phyloP scores from a whole-genome alignment of 2,113 vertebrate species.

The Canis aureus region DNA sequence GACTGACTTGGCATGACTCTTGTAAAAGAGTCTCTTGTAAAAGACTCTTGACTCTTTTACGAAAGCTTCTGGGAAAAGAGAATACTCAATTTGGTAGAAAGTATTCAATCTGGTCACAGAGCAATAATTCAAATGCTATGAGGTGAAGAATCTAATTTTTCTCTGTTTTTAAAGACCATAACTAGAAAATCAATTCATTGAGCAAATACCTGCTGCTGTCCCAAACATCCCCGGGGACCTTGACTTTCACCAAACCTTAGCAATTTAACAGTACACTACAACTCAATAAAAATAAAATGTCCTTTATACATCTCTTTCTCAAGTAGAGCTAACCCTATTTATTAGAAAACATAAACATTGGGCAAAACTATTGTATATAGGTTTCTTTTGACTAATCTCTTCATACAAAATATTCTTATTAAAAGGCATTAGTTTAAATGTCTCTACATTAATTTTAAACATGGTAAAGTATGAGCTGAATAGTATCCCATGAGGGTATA shows the following conservation, averaged over 20 bases:
- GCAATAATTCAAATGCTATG: constrained; percentile 9
- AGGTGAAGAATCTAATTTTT: constrained; percentile 1
- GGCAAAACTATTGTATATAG: not conserved
- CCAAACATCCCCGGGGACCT: not conserved
- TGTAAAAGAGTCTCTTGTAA: too few species aligned
- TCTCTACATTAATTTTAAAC: constrained; percentile 17
- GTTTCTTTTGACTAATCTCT: not conserved
- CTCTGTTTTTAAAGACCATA: not conserved
- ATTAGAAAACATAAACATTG: constrained; percentile 13
- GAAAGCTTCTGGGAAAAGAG: not conserved
- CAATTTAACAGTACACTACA: not conserved
- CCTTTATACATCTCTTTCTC: not conserved
- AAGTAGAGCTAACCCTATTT: not conserved
- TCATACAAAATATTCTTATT: not conserved
- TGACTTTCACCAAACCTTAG: not conserved
- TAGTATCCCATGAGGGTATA: not conserved
- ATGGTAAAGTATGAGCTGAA: constrained; percentile 4
- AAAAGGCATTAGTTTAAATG: constrained; percentile 63
- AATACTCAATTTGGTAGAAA: not conserved
- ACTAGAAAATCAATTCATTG: constrained; percentile 34
- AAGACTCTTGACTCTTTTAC: not conserved
- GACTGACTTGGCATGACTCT: not conserved
- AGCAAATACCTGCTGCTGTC: not conserved
- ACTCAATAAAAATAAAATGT: constrained; percentile 42
- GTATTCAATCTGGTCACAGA: not conserved